Base-by-base conservation (phyloP, 53 echinoderm and acorn worm genomes). In the Mesocentrotus franciscanus region DNA sequence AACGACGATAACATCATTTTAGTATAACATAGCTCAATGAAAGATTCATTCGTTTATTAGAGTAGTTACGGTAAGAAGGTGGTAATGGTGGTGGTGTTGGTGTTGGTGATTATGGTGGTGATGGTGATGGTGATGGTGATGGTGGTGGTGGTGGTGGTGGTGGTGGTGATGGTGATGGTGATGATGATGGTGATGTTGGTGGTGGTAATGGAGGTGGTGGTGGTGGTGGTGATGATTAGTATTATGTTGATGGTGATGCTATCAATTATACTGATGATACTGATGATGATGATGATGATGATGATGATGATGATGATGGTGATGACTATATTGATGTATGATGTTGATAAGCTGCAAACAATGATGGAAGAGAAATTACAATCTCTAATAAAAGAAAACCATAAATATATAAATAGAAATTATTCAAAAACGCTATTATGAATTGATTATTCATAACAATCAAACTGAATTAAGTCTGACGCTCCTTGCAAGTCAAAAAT, bases 191-290 rank as follows among this genome's bases (percentile, higher is more conserved):
- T 35, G 35, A 11, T 75, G 56, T 14, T 93, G 76, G 68, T 42
- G 56, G 30, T 93, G 93, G 13, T 33, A 35, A 34, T 92, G 57
- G 14, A 55, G 76, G 68, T 93, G 93, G 78, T 72, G 78, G 78
- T 76, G 93, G 78, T 17, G 93, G 24, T 76, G 93, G 78, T 55
- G 20, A 26, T 93, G 56, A 57, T 5, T 78, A 26, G 78, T 24
- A 26, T 72, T 78, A 56, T 93, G 78, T 24, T 72, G 94, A 79
- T 93, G 94, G 58, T 56, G 81, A 57, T 74, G 78, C 49, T 49
- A 56, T 24, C 22, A 32, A 8, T 29, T 11, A 72, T 35, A 30
- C 8, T 60, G 64, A 24, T 60, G 92, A 27, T 68, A 33, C 0
- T n/a, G 30, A 27, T 92, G 92, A 24, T 60, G 1, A 0, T 92